A percentile compares a stretch with the other conserved stretches of the same genome.
phyloP scores from a whole-genome alignment of 2,113 vertebrate genomes.

The Porphyrio hochstetteri region DNA sequence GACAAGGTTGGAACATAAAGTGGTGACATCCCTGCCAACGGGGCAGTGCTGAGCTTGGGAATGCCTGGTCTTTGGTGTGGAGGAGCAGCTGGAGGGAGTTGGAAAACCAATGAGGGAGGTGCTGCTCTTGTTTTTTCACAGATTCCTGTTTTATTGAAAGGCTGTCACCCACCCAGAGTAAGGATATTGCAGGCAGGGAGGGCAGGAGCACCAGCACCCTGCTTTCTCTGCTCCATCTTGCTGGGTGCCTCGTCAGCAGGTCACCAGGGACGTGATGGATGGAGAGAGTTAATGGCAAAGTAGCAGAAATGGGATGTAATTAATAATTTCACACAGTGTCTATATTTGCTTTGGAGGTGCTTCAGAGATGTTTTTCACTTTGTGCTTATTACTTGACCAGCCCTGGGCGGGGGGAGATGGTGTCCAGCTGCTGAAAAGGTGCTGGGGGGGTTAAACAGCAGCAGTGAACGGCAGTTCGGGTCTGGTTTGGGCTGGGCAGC shows the following conservation, averaged over 20 bases:
- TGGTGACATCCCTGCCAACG: rapidly evolving
- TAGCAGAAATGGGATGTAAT: not conserved
- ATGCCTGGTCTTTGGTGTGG: not conserved
- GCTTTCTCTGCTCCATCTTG: not conserved
- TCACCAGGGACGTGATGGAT: not conserved
- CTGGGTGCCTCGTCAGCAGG: not conserved
- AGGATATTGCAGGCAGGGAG: slow-evolving; percentile 10
- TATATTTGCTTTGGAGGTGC: not conserved
- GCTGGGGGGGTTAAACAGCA: not conserved
- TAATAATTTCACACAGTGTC: not conserved
- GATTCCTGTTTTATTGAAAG: slow-evolving; percentile 75
- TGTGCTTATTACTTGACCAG: not conserved
- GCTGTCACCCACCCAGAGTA: not conserved
- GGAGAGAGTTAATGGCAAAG: not conserved
- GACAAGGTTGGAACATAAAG: not conserved
- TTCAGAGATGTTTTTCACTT: not conserved
- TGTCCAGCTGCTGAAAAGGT: not conserved
- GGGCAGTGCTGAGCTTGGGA: not conserved
- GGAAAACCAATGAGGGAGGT: not conserved
- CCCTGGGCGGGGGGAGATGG: rapidly evolving
- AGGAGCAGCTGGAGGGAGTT: not conserved
- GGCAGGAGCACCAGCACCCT: not conserved
- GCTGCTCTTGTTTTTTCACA: slow-evolving; percentile 44
- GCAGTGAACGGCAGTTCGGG: not conserved
- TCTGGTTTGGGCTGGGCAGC: not conserved